phyloP scores from a whole-genome alignment of 2,888 invertebrate genomes.

The Leptinotarsa juncta region DNA sequence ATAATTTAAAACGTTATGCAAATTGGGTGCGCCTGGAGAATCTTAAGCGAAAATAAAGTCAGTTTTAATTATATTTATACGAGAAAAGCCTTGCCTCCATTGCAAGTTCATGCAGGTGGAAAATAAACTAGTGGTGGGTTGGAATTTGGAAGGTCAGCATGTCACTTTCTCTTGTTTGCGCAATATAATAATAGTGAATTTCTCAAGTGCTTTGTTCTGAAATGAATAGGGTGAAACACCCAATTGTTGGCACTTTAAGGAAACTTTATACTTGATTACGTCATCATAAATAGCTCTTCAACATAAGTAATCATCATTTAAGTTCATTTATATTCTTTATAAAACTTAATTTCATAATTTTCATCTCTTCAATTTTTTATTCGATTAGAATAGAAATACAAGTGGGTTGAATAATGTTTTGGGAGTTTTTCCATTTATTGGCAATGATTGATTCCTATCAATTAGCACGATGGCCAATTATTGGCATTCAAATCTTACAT shows the following conservation, averaged over 20 bases:
- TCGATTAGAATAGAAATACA: neutral
- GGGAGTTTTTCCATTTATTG: neutral
- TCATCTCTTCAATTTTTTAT: neutral
- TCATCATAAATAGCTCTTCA: neutral
- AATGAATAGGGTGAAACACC: neutral
- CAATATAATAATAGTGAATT: too few species aligned
- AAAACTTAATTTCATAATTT: neutral
- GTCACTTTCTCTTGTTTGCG: neutral
- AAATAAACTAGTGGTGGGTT: neutral
- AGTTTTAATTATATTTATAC: constrained; percentile 56
- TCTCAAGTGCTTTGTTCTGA: too few species aligned
- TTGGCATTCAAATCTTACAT: neutral
- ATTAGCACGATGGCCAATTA: neutral
- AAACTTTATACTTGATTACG: neutral
- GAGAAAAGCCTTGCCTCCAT: constrained; percentile 8
- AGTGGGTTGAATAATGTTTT: neutral
- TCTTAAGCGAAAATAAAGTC: constrained; percentile 58
- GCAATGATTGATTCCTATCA: neutral
- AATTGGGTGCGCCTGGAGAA: constrained; percentile 51
- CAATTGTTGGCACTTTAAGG: neutral
- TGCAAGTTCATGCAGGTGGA: neutral
- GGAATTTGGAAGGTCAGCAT: neutral
- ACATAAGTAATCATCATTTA: neutral
- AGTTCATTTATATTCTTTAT: neutral
- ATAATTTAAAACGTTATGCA: constrained; percentile 50